These are phyloP conservation scores for Sinella curviseta DNA, from an alignment of 1,140 invertebrate species.

Conservation along the genomic window DNA sequence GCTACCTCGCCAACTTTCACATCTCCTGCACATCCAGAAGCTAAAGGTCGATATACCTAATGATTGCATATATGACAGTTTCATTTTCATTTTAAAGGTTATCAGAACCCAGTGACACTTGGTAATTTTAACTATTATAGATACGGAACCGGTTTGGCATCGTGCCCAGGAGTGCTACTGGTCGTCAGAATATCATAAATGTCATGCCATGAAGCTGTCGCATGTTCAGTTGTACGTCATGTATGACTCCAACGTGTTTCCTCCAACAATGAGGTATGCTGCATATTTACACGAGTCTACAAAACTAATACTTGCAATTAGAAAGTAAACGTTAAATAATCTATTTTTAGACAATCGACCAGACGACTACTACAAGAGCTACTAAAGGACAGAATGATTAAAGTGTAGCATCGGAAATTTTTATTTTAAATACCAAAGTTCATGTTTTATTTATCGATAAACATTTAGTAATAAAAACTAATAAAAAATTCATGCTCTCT, in stretches of 20 bases:
- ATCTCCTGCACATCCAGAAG: conserved; percentile 28
- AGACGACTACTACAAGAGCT: conserved; percentile 29
- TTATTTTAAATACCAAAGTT: not conserved
- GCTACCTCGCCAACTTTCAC: conserved; percentile 1
- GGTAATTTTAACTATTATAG: conserved; percentile 53
- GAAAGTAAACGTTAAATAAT: not conserved
- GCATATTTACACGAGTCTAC: too few species aligned
- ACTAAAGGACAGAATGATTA: conserved; percentile 35
- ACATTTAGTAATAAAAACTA: not conserved
- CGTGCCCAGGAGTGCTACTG: conserved; percentile 70
- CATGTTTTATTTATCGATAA: not conserved
- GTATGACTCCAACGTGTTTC: conserved; percentile 53
- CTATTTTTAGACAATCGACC: conserved; percentile 19
- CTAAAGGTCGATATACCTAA: not conserved
- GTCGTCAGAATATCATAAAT: conserved; percentile 81
- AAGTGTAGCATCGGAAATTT: not conserved
- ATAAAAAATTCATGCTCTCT: too few species aligned
- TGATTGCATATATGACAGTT: too few species aligned
- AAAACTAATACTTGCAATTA: not conserved
- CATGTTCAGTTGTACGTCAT: conserved; percentile 54
- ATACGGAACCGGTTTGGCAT: conserved; percentile 48
- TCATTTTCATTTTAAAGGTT: conserved; percentile 29
- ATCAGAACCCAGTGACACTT: too few species aligned
- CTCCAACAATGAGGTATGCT: conserved; percentile 55
- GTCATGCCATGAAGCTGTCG: conserved; percentile 59